Conservation (phyloP, 2,113 vertebrate genomes). For the Atrichornis clamosus region DNA sequence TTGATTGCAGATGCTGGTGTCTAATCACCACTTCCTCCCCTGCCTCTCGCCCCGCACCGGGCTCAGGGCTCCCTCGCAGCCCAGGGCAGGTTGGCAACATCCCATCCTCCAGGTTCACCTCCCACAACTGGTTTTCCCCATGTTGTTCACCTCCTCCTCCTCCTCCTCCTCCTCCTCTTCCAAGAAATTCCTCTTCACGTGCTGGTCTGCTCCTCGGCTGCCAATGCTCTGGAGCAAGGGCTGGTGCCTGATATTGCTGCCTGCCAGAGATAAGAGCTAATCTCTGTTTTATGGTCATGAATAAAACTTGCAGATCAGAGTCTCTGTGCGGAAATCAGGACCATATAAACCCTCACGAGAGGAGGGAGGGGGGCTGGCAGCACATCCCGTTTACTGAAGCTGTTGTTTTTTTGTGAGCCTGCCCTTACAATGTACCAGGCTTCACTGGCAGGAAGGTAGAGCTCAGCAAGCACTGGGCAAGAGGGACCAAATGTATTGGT, state of each 20-base stretch:
- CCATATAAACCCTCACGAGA: neutral
- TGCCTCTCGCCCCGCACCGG: neutral
- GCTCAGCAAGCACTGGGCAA: neutral
- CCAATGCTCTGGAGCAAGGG: neutral
- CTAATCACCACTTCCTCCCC: conserved; percentile 40
- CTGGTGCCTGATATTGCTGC: conserved; percentile 17
- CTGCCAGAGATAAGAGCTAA: conserved; percentile 62
- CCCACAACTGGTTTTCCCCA: neutral
- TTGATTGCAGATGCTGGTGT: conserved; percentile 24
- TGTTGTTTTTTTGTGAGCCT: conserved; percentile 8
- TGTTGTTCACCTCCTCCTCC: neutral
- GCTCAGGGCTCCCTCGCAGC: neutral
- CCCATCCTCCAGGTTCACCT: neutral
- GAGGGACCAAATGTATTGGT: neutral
- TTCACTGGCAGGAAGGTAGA: neutral
- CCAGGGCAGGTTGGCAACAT: neutral
- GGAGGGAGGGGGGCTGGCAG: neutral
- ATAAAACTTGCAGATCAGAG: conserved; percentile 42
- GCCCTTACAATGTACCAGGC: neutral
- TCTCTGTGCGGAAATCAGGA: conserved; percentile 20
- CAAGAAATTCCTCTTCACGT: neutral
- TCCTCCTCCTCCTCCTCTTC: neutral
- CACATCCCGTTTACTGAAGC: neutral
- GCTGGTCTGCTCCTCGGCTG: neutral
- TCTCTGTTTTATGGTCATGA: conserved; percentile 28